phyloP scores from a whole-genome alignment of 1,140 invertebrate genomes.

The Aradophagus sp. region DNA sequence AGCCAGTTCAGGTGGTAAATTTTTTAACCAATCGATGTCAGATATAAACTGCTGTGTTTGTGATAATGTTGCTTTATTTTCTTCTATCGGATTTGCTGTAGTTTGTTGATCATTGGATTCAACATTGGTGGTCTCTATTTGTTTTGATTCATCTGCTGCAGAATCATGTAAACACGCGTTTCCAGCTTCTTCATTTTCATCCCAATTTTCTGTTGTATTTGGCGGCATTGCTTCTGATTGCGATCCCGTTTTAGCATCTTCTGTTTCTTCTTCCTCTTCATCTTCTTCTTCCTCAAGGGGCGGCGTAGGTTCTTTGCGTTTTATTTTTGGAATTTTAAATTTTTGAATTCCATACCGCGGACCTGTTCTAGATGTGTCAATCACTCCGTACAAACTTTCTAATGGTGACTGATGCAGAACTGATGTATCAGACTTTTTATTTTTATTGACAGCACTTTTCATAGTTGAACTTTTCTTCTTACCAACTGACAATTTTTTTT shows the following conservation, averaged over 20 bases:
- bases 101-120: too few relatives aligned
- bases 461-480: conserved; percentile 11
- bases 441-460: too few relatives aligned
- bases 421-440: too few relatives aligned
- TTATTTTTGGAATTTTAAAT: conserved; percentile 80
- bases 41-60: neutral
- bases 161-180: too few relatives aligned
- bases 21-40: too few relatives aligned
- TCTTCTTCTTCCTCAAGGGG: conserved; percentile 8
- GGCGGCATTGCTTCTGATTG: too few relatives aligned
- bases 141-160: too few relatives aligned
- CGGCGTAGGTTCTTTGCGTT: conserved; percentile 61
- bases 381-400: conserved; percentile 77
- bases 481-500: neutral
- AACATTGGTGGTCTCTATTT: too few relatives aligned
- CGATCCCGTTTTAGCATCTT: conserved; percentile 12
- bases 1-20: conserved; percentile 5
- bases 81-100: neutral
- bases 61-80: conserved; percentile 5
- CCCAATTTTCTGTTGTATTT: conserved; percentile 25
- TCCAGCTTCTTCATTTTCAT: conserved; percentile 17
- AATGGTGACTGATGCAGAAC: conserved; percentile 71
- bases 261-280: conserved; percentile 20
- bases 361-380: conserved; percentile 69
- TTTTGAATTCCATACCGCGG: conserved; percentile 78